Evolutionary conservation across 2,113 vertebrate species (phyloP).

Genomic region (Ophiodon elongatus): DNA sequence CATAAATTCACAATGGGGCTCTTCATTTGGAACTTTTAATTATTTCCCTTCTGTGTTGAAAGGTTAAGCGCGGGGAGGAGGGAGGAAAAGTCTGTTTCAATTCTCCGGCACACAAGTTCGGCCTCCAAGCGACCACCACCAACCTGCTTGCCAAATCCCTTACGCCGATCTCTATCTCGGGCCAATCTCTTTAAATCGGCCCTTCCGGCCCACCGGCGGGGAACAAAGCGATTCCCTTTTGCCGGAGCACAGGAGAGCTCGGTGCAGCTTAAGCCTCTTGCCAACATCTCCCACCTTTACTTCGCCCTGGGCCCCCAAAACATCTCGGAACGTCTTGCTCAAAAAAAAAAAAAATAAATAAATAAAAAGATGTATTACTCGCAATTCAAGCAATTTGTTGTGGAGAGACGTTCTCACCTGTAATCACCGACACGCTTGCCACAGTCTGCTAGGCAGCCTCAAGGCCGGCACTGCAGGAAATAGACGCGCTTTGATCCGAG

Average conservation of each 20-base stretch:
- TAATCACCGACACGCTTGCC: constrained; percentile 49
- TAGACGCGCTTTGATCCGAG: constrained; percentile 44
- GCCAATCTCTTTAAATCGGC: constrained; percentile 50
- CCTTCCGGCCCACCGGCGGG: constrained; percentile 32
- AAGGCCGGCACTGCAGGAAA: constrained; percentile 39
- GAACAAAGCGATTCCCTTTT: constrained; percentile 50
- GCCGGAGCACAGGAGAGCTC: constrained; percentile 32
- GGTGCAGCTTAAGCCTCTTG: constrained; percentile 42
- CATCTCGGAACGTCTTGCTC: constrained; percentile 25
- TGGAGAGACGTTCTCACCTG: constrained; percentile 36
- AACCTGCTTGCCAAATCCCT: constrained; percentile 28
- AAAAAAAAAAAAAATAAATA: too few relatives aligned
- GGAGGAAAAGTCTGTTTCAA: constrained; percentile 15
- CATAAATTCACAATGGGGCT: constrained; percentile 67
- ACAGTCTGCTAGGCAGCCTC: constrained; percentile 22
- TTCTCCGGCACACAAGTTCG: constrained; percentile 38
- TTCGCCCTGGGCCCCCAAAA: constrained; percentile 46
- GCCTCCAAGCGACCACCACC: constrained; percentile 23
- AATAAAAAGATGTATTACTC: constrained; percentile 54
- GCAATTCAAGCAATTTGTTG: constrained; percentile 39
- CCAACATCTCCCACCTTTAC: constrained; percentile 47
- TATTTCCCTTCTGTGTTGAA: constrained; percentile 50
- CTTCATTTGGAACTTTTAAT: constrained; percentile 58
- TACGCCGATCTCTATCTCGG: constrained; percentile 41
- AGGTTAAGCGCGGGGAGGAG: constrained; percentile 56